These are phyloP conservation scores for Ephialtes manifestator DNA, from an alignment of 2,888 invertebrate genomes.

Conservation along the genomic window DNA sequence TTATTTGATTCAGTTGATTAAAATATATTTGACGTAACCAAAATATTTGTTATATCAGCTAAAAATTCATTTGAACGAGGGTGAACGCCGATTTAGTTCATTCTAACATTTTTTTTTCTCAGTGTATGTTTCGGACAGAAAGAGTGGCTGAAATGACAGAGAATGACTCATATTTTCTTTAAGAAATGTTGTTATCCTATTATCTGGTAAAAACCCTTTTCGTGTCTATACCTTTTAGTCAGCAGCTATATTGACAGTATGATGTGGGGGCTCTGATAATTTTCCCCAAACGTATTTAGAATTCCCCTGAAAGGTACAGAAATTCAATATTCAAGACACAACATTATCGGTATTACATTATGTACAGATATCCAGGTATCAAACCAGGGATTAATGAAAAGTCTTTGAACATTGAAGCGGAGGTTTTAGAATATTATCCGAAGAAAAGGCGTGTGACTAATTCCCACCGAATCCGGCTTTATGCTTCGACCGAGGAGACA, in stretches of 20 bases:
- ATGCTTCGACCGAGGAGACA: conserved; percentile 71
- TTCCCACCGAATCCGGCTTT: conserved; percentile 73
- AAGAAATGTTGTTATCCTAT: background rate
- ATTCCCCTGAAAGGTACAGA: background rate
- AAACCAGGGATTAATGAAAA: conserved; percentile 58
- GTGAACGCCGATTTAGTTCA: no score
- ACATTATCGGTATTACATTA: conserved; percentile 36
- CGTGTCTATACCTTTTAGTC: no score
- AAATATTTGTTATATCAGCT: no score
- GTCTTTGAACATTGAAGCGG: conserved; percentile 60
- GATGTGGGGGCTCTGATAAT: background rate
- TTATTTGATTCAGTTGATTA: no score
- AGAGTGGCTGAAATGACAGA: no score
- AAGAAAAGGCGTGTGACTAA: conserved; percentile 69
- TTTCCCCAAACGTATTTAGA: background rate
- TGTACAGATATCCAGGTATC: conserved; percentile 40
- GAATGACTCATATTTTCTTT: background rate
- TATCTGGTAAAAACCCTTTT: background rate
- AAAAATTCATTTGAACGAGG: no score
- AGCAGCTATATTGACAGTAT: background rate
- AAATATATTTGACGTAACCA: no score
- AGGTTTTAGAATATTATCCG: conserved; percentile 60
- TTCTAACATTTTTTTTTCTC: no score
- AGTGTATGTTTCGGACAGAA: no score
- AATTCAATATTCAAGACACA: conserved; percentile 37